Percentiles rank a stretch among this genome's conserved stretches.
These are phyloP conservation scores for Oenanthe oenanthe DNA, from an alignment of 2,113 vertebrate species.

Conservation along the genomic window DNA sequence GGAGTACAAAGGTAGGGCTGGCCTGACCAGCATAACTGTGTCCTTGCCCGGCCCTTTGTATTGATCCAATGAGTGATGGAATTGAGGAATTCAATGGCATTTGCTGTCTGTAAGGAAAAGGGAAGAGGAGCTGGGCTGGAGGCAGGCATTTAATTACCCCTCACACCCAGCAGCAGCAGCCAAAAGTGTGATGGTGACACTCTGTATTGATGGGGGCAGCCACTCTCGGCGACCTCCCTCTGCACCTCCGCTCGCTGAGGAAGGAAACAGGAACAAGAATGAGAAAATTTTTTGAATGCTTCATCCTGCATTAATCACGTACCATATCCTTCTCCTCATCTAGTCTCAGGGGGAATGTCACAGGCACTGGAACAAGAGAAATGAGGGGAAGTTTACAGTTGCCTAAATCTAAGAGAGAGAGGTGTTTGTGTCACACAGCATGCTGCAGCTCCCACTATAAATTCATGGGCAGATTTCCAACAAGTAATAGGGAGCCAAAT, in stretches of 20 bases:
- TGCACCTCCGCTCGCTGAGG: neutral
- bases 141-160: neutral
- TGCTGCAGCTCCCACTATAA: conserved; percentile 21
- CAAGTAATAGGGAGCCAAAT: conserved; percentile 25
- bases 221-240: neutral
- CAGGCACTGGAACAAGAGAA: neutral
- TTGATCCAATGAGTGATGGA: conserved; percentile 45
- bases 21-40: neutral
- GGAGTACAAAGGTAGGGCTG: conserved; percentile 32
- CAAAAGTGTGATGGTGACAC: neutral
- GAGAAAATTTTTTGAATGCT: neutral
- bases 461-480: conserved; percentile 35
- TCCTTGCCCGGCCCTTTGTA: neutral
- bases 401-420: conserved; percentile 5
- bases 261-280: neutral
- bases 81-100: neutral
- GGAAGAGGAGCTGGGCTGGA: neutral
- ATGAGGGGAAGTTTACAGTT: conserved; percentile 45
- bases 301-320: conserved; percentile 19
- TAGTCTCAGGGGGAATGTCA: neutral
- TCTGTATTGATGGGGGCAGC: neutral
- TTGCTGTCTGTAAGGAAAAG: neutral
- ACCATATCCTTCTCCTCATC: neutral
- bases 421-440: conserved; percentile 48
- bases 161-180: neutral